Base-by-base conservation (phyloP, 2,113 vertebrate genomes). In the Caloenas nicobarica region DNA sequence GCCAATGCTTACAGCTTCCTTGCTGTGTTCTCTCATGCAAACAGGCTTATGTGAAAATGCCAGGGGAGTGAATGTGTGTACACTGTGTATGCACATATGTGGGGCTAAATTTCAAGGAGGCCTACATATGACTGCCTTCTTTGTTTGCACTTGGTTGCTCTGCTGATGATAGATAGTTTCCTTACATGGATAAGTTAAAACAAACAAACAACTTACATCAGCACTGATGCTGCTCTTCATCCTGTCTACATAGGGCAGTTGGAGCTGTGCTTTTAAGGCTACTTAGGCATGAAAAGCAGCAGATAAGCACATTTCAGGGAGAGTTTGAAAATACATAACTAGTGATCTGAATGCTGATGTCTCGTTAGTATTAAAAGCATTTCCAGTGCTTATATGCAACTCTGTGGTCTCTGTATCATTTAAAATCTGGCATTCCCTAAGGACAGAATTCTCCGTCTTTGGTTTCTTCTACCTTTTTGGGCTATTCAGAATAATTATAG, bases 31-130 rank as follows among this genome's bases (percentile, higher is more conserved):
- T 57, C 8, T 68, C 29, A 15, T 10, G 31, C 16, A 64, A 76
- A 61, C 33, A 58, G 36, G 26, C 21, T 78, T 16, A 48, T 1
- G 0, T 58, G 29, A 46, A 70, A 86, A 50, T 33, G 16, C 40
- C 40, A 29, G 16, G 5, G 11, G 17, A 22, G 3, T 18, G 58
- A 48, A 44, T 25, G 23, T 16, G 18, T 65, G 25, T 44, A 38
- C 24, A 36, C 2, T 2, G 31, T 10, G 8, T 28, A 6, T 0
- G 0, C 7, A n/a, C 15, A 31, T 19, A 23, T 2, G 2, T 0
- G 0, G 16, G 28, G 71, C 19, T 42, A 6, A 3, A 7, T 40
- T 88, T 90, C 50, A 36, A 56, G 72, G 46, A 54, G 36, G 28
- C 25, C 1, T 2, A 4, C 2, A 1, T 11, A 34, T 38, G 33